A percentile compares a stretch with the other conserved stretches of the same genome.
Conservation (phyloP, 2,797 vertebrate genomes). For the Lepus townsendii region DNA sequence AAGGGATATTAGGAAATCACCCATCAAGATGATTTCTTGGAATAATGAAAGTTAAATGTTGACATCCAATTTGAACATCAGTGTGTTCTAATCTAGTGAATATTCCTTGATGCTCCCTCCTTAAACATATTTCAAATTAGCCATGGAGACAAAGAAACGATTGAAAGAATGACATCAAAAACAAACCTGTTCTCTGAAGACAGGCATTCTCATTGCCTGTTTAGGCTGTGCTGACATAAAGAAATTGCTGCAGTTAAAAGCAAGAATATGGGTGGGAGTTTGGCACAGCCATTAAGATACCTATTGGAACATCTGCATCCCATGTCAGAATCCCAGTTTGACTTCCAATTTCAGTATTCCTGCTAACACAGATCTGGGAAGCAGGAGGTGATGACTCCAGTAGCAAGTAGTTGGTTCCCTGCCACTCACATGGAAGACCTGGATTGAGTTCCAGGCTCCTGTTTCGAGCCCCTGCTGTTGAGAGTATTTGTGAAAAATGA, state of each 20-base stretch:
- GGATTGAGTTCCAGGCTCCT: too few relatives aligned
- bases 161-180: background rate
- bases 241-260: background rate
- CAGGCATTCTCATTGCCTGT: background rate
- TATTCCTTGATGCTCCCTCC: background rate
- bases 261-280: background rate
- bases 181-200: background rate
- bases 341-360: too few relatives aligned
- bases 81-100: background rate
- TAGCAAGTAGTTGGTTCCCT: background rate
- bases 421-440: background rate
- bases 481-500: too few relatives aligned
- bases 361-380: too few relatives aligned
- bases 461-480: too few relatives aligned
- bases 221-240: background rate
- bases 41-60: conserved; percentile 17
- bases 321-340: too few relatives aligned
- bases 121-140: background rate
- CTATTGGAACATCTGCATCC: too few relatives aligned
- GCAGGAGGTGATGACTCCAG: background rate
- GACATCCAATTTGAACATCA: background rate
- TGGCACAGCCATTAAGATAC: too few relatives aligned
- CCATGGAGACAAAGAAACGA: background rate
- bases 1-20: background rate
- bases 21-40: background rate